Evolutionary conservation across 2,113 vertebrate genomes (phyloP).

Genomic region (Plecturocebus donacophilus): DNA sequence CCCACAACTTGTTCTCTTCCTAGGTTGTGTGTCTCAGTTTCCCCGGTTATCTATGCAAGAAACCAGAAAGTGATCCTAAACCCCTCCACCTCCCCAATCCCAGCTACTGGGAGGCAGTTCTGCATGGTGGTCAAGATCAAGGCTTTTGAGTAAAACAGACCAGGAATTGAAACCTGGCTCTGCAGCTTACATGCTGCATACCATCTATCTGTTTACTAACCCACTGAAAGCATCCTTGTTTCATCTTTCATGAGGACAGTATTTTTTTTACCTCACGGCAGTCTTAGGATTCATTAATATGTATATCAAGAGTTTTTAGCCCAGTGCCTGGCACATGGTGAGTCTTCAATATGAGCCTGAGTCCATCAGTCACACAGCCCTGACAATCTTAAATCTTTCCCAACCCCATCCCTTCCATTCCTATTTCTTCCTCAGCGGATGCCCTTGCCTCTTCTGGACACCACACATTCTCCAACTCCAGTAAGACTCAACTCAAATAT

Average conservation of each 20-base stretch:
- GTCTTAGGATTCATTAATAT: not conserved
- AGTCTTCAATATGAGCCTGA: not conserved
- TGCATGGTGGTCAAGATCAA: not conserved
- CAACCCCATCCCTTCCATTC: not conserved
- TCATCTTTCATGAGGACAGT: not conserved
- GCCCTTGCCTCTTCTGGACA: not conserved
- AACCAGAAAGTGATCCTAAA: not conserved
- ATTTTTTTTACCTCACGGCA: not conserved
- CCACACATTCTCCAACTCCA: not conserved
- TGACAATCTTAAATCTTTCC: not conserved
- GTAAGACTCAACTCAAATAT: not conserved
- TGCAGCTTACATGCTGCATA: not conserved
- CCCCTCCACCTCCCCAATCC: not conserved
- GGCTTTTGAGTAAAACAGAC: not conserved
- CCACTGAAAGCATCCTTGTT: not conserved
- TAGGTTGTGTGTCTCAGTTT: not conserved
- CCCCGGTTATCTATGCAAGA: not conserved
- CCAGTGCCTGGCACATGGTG: not conserved
- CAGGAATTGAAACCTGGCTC: not conserved
- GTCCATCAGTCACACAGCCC: not conserved
- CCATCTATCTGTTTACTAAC: not conserved
- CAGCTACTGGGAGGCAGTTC: not conserved
- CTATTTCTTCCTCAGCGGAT: not conserved
- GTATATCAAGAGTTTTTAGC: not conserved
- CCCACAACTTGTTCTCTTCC: not conserved